Base-by-base conservation (phyloP, 2,113 vertebrate genomes). In the Rissa tridactyla region DNA sequence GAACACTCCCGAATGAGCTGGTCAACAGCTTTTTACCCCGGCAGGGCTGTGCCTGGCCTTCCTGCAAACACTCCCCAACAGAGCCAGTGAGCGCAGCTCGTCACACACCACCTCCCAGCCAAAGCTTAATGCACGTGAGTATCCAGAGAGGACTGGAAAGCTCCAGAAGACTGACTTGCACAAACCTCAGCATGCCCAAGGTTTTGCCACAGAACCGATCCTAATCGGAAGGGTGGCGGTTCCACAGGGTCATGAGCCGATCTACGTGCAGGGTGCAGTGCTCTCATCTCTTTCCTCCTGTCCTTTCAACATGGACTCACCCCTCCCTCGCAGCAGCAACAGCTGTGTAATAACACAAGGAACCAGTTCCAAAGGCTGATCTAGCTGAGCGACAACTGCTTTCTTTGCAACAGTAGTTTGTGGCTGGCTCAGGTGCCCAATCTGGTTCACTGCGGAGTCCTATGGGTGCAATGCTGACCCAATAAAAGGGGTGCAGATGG, bases 1-100 rank as follows among this genome's bases (percentile, higher is more conserved):
- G 38, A 76, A 10, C 15, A n/a, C 36, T 18, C 18, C 26, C 4
- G 32, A 62, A 73, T 0, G 65, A 88, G 38, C 21, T 0, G 0
- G 14, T 5, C 58, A 52, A 25, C n/a, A 73, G n/a, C 32, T 61
- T 69, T 44, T 65, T 25, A 26, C 11, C 22, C 70, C 0, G 0
- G 17, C 27, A 29, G 13, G 34, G 13, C 13, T 46, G 17, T 52
- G 46, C 25, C 30, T 6, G 52, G 36, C 54, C 55, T 66, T 38
- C 60, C 54, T 66, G 51, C 54, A 88, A 72, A 85, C 15, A 14
- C 16, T 29, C 7, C 12, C 54, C 27, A 4, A 2, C 32, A 86
- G 51, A 83, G 60, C 15, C 30, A 27, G 38, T 0, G 19, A 8
- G 16, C 6, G n/a, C 42, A 51, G 55, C 55, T 44, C 17, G 26